Evolutionary conservation across 2,888 invertebrate genomes (phyloP).

Genomic region (Rhagium mordax): DNA sequence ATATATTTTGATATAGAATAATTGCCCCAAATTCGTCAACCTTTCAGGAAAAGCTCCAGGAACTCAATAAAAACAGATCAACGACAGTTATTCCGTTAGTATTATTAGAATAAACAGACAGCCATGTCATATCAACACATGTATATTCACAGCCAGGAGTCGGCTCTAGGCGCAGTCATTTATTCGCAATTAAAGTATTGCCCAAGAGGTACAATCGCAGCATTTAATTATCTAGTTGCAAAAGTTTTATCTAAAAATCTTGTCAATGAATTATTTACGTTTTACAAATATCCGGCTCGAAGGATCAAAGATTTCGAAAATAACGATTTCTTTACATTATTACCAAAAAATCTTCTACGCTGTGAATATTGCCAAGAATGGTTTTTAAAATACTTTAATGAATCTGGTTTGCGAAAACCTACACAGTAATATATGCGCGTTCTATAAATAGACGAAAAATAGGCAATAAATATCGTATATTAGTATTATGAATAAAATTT

Average conservation of each 20-base stretch:
- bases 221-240: neutral
- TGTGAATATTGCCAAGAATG: too few relatives aligned
- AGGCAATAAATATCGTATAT: slow-evolving; percentile 2
- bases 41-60: slow-evolving; percentile 16
- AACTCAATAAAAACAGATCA: slow-evolving; percentile 27
- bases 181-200: neutral
- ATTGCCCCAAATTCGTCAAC: slow-evolving; percentile 28
- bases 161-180: neutral
- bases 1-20: slow-evolving; percentile 34
- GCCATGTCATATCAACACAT: slow-evolving; percentile 14
- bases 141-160: slow-evolving; percentile 5
- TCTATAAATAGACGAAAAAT: slow-evolving; percentile 6
- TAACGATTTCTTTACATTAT: too few relatives aligned
- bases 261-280: neutral
- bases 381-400: neutral
- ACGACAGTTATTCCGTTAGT: slow-evolving; percentile 2
- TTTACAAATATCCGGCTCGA: too few relatives aligned
- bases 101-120: slow-evolving; percentile 23
- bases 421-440: neutral
- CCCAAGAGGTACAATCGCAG: neutral
- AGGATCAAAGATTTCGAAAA: too few relatives aligned
- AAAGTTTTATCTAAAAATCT: neutral
- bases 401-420: neutral
- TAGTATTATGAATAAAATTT: slow-evolving; percentile 6
- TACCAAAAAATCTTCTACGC: too few relatives aligned